Evolutionary conservation across 2,113 vertebrate species (phyloP), one percentile per base, ranked within the genome.

Genomic region (Engystomops pustulosus): DNA sequence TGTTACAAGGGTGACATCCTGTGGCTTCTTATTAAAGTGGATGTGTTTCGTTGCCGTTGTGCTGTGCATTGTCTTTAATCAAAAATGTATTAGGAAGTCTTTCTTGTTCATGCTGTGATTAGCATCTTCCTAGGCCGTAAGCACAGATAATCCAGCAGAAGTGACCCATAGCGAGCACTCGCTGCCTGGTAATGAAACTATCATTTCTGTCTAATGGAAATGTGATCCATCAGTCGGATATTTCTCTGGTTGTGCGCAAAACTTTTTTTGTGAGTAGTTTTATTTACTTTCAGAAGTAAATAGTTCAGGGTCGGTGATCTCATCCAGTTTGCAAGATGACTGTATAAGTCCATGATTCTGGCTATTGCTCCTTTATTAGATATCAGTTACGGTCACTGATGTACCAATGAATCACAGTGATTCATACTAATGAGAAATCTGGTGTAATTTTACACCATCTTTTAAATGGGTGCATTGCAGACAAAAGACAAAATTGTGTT

Each of bases 1-100:
- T 68, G 82, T 53, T 30, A 84, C 82, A 51, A 84, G 82, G 72
- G 30, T 49, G 82, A 84, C 82, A 78, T 69, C 82, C 68, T 78
- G 82, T 84, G 82, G 82, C 12, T 78, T 11, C 44, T 41, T 78
- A 32, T 11, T 68, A 30, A 78, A 84, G 58, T 84, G 44, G 53
- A 68, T 41, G 10, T 38, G 25, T 71, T 71, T 58, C 30, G 11
- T 32, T 20, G 25, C 58, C 45, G 58, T 65, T n/a, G 23, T 44
- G 25, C 45, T 45, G 18, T 34, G 34, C 49, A 14, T 36, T 60
- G 32, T 74, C 20, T 67, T 34, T 67, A 18, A 67, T 67, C 15
- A 20, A 36, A 67, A 67, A 36, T 36, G 32, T 67, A 67, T 67
- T 67, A 36, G 62, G 17, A 18, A 34, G 30, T 36, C 62, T 67